A percentile compares a stretch with the other conserved stretches of the same genome.
Conservation (phyloP, 2,797 vertebrate genomes). For the Aphelocoma californica region DNA sequence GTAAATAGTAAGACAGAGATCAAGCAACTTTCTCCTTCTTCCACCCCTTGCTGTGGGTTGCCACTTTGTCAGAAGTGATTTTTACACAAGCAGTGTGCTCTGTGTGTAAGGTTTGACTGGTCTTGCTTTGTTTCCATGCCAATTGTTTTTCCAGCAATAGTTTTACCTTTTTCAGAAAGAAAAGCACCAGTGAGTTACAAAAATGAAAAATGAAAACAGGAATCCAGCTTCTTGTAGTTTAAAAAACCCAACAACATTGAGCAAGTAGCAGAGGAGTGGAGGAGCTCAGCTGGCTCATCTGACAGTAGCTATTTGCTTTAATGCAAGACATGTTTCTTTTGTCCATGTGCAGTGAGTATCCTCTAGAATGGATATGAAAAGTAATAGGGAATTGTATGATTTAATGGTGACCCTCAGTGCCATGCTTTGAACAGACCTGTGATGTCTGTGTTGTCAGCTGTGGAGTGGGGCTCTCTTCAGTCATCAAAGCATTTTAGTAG, state of each 20-base stretch:
- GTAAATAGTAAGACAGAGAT: background rate
- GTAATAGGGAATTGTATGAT: slow-evolving; percentile 9
- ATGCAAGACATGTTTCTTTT: slow-evolving; percentile 6
- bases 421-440: slow-evolving; percentile 22
- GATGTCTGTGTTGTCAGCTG: slow-evolving; percentile 3
- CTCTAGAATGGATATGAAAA: slow-evolving; percentile 27
- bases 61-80: background rate
- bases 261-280: background rate
- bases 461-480: slow-evolving; percentile 32
- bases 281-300: slow-evolving; percentile 8
- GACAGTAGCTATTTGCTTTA: slow-evolving; percentile 14
- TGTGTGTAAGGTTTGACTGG: background rate
- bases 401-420: slow-evolving; percentile 32
- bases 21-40: background rate
- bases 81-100: background rate
- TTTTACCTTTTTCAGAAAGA: background rate
- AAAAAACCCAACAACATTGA: background rate
- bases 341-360: background rate
- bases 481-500: slow-evolving; percentile 56
- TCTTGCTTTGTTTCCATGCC: background rate
- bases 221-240: background rate
- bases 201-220: background rate
- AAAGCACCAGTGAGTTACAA: background rate
- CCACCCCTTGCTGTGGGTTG: background rate
- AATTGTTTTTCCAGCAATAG: background rate